Evolutionary conservation across 2,113 vertebrate species (phyloP).

Genomic region (Saccopteryx bilineata): DNA sequence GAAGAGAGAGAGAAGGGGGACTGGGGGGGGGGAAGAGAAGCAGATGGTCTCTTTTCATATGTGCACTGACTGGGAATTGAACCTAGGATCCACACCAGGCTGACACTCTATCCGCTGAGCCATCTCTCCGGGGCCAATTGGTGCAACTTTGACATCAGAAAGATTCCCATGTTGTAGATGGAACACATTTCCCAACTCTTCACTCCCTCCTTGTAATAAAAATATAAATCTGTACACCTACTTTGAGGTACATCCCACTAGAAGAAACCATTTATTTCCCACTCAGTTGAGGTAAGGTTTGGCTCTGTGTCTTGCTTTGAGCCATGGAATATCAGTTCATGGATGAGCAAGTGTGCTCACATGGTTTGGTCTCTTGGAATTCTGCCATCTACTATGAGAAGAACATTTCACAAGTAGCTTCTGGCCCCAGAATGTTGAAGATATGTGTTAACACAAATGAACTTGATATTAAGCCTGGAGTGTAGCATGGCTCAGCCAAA

Average conservation of each 20-base stretch:
- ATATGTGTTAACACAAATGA: background rate
- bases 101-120: too few relatives aligned
- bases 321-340: background rate
- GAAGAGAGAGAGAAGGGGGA: too few relatives aligned
- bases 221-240: background rate
- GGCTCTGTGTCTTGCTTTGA: constrained; percentile 3
- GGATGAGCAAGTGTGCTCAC: background rate
- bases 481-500: background rate
- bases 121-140: background rate
- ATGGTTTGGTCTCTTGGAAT: background rate
- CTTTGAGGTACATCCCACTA: background rate
- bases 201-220: background rate
- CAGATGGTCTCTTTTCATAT: too few relatives aligned
- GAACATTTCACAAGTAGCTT: constrained; percentile 26
- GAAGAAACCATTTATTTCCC: constrained; percentile 38
- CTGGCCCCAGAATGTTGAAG: constrained; percentile 7
- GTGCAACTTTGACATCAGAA: background rate
- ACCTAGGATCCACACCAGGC: too few relatives aligned
- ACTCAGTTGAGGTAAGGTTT: background rate
- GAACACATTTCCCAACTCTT: constrained; percentile 3
- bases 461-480: background rate
- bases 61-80: too few relatives aligned
- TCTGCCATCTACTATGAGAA: background rate
- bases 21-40: too few relatives aligned
- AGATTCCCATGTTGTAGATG: background rate